These are phyloP conservation scores for Tamandua tetradactyla DNA, from an alignment of 2,797 vertebrate species.

Conservation along the genomic window DNA sequence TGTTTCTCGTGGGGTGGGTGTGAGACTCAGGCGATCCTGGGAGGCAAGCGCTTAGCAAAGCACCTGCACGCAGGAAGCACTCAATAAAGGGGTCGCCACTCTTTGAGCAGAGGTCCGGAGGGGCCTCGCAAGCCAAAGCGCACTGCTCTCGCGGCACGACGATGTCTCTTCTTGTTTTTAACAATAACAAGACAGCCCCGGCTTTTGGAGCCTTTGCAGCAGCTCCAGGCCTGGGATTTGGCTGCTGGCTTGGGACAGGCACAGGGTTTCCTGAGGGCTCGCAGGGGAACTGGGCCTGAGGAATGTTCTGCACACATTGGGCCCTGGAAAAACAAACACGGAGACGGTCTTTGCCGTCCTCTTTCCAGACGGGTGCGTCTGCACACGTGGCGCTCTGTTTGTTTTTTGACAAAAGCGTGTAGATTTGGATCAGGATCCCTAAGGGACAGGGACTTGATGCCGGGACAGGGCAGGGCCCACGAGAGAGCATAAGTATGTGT, in stretches of 20 bases:
- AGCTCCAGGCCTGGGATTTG: conserved; percentile 36
- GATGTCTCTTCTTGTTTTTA: not conserved
- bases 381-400: conserved; percentile 89
- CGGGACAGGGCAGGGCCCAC: not conserved
- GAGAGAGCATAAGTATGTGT: not conserved
- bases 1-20: not conserved
- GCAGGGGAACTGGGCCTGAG: conserved; percentile 61
- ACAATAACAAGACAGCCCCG: not conserved
- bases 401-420: conserved; percentile 76
- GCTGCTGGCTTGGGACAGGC: conserved; percentile 16
- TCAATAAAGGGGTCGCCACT: fast-evolving
- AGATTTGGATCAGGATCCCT: conserved; percentile 62
- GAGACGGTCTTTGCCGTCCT: conserved; percentile 85
- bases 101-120: not conserved
- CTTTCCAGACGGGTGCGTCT: conserved; percentile 85
- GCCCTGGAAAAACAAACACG: conserved; percentile 91
- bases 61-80: not conserved
- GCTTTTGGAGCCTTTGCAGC: not conserved
- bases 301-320: conserved; percentile 85
- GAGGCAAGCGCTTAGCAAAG: not conserved
- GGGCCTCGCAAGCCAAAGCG: not conserved
- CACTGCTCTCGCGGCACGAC: fast-evolving
- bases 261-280: conserved; percentile 55
- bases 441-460: not conserved
- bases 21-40: not conserved